Evolutionary conservation across 1,140 invertebrate species (phyloP).

Genomic region (Trissolcus basalis): DNA sequence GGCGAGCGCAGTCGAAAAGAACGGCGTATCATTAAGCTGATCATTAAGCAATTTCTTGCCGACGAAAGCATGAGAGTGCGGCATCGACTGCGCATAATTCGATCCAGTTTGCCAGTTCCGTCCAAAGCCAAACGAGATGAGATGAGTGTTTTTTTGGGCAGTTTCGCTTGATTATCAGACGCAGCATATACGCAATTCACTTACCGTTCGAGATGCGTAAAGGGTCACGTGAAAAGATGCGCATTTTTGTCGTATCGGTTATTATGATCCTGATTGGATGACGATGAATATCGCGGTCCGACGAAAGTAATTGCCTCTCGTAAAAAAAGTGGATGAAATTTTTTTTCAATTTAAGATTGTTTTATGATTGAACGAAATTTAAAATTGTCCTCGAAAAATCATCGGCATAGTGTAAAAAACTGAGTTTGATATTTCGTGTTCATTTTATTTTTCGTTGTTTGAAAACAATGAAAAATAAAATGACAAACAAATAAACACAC

Average conservation of each 20-base stretch:
- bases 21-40: conserved; percentile 60
- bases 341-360: background rate
- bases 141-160: conserved; percentile 18
- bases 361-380: too few relatives aligned
- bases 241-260: conserved; percentile 24
- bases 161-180: conserved; percentile 40
- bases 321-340: background rate
- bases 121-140: conserved; percentile 31
- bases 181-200: conserved; percentile 40
- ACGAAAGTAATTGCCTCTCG: background rate
- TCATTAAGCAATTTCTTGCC: conserved; percentile 61
- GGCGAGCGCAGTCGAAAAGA: conserved; percentile 49
- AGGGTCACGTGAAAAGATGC: conserved; percentile 1
- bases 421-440: too few relatives aligned
- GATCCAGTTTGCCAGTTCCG: conserved; percentile 34
- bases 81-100: conserved; percentile 48
- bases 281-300: background rate
- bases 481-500: too few relatives aligned
- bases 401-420: too few relatives aligned
- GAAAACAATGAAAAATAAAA: too few relatives aligned
- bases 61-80: conserved; percentile 36
- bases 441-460: too few relatives aligned
- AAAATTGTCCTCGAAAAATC: too few relatives aligned
- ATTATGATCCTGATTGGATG: background rate
- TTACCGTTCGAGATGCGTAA: conserved; percentile 8